These are phyloP conservation scores for Whitmania pigra DNA, from an alignment of 1,140 invertebrate species.

Conservation along the genomic window DNA sequence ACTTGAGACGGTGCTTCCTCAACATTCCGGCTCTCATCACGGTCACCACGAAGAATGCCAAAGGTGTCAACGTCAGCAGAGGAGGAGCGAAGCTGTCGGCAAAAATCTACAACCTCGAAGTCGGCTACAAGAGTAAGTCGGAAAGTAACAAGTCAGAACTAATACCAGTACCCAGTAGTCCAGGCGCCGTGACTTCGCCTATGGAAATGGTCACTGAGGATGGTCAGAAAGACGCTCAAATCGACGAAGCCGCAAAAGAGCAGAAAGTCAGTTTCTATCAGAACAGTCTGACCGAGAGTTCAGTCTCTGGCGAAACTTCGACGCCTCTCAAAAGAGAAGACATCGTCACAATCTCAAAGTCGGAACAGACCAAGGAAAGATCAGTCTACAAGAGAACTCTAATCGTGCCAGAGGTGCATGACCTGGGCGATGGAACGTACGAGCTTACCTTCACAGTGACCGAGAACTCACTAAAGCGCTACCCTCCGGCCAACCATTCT, in stretches of 20 bases:
- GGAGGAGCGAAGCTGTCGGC: slow-evolving; percentile 27
- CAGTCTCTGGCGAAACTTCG: slow-evolving; percentile 12
- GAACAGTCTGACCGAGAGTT: too few species aligned
- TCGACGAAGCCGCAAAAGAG: too few species aligned
- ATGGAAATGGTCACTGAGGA: too few species aligned
- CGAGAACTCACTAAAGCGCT: slow-evolving; percentile 1
- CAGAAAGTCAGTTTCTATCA: too few species aligned
- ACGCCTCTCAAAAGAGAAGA: too few species aligned
- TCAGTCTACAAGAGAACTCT: slow-evolving; percentile 18
- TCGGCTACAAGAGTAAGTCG: too few species aligned
- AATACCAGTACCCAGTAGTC: too few species aligned
- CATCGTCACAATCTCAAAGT: too few species aligned
- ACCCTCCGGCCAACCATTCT: neutral
- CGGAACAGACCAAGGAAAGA: slow-evolving; percentile 17
- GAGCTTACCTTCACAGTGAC: slow-evolving; percentile 28
- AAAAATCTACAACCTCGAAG: slow-evolving; percentile 26
- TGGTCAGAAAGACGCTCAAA: too few species aligned
- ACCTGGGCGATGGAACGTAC: slow-evolving; percentile 45
- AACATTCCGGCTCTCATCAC: slow-evolving; percentile 37
- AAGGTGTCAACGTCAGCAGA: slow-evolving; percentile 26
- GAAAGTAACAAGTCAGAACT: too few species aligned
- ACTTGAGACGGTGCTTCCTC: slow-evolving; percentile 37
- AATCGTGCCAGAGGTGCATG: slow-evolving; percentile 36
- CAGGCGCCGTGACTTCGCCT: too few species aligned
- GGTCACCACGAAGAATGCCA: slow-evolving; percentile 42